Base-by-base conservation (phyloP, 2,797 vertebrate genomes). In the Phrynocephalus vlangalii region DNA sequence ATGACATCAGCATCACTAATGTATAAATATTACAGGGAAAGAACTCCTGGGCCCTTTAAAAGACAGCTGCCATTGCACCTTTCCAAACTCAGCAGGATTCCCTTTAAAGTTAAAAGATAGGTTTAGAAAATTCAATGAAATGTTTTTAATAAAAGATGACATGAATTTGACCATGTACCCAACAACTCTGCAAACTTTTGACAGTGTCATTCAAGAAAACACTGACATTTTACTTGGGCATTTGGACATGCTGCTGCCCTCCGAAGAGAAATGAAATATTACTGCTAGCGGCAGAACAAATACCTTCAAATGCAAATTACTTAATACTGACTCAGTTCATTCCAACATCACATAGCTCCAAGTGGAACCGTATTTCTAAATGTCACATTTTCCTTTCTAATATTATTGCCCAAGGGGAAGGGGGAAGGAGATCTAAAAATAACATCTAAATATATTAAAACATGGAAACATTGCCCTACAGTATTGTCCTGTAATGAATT, bases 261-360 rank as follows among this genome's bases (percentile, higher is more conserved):
- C 78, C n/a, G 66, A 91, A 91, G 38, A 90, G 89, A 81, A 88
- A 84, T 78, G 0, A 44, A 93, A 89, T 22, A 83, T 86, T 79
- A 76, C 38, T 87, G 60, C 80, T 13, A 52, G 75, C 82, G 73
- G 50, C 90, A 86, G 78, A 89, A 67, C 4, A 82, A 92, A 73
- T 11, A 89, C 52, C 82, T 82, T 84, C 67, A 84, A 90, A 87
- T 86, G 1, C 0, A 80, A 88, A 71, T 88, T 76, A 81, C 90
- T 89, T 89, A 2, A 81, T 75, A 4, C 1, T 66, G 44, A 85
- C 70, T 81, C 85, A 85, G 85, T 83, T 79, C 86, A 22, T 82
- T 87, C 89, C 89, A 86, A 82, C 9, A 75, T 20, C 0, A 1
- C 1, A 82, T 86, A 88, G 1, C 15, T 86, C 90, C 16, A 76